Evolutionary conservation across 2,113 vertebrate species (phyloP).

Genomic region (Alaudala cheleensis): DNA sequence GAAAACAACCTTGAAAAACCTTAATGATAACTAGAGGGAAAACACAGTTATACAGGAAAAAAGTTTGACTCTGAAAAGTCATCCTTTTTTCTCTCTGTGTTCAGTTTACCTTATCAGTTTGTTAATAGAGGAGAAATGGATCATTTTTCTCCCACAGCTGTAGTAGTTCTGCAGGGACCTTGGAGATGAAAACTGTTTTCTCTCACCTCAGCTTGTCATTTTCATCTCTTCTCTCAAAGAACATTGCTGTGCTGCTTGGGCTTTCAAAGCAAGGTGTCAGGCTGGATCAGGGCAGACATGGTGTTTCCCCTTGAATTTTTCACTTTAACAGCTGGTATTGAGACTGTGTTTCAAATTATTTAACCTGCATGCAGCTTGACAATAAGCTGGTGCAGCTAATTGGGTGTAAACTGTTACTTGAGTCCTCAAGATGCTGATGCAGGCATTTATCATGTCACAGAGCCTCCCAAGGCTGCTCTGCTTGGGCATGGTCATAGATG

Average conservation of each 20-base stretch:
- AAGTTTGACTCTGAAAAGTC: background rate
- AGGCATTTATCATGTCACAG: background rate
- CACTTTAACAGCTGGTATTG: background rate
- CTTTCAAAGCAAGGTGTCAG: background rate
- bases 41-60: background rate
- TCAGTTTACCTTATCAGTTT: background rate
- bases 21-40: background rate
- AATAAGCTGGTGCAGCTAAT: background rate
- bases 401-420: background rate
- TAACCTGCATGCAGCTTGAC: background rate
- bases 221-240: background rate
- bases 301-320: background rate
- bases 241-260: background rate
- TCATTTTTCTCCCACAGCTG: rapidly evolving
- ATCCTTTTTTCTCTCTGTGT: background rate
- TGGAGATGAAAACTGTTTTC: background rate
- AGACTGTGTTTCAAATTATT: background rate
- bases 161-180: background rate
- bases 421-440: background rate
- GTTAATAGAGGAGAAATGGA: background rate
- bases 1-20: background rate
- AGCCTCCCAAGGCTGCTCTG: background rate
- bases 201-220: background rate
- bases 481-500: rapidly evolving
- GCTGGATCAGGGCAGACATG: background rate